A percentile compares a stretch with the other conserved stretches of the same genome.
These are phyloP conservation scores for Rafetus swinhoei DNA, from an alignment of 2,113 vertebrate genomes.

Conservation along the genomic window DNA sequence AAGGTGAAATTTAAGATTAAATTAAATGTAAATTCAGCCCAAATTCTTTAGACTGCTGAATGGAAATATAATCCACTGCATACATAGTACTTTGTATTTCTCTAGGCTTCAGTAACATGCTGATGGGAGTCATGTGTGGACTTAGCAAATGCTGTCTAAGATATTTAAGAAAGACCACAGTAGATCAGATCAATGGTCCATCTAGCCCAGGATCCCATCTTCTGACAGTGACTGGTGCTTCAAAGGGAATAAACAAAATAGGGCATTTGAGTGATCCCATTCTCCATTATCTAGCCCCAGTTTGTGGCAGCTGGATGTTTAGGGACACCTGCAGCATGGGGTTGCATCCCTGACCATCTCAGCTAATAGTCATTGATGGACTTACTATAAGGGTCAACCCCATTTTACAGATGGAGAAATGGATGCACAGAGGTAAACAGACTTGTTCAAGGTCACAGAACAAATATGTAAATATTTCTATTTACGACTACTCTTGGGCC, in stretches of 20 bases:
- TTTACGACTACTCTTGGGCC: neutral
- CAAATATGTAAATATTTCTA: neutral
- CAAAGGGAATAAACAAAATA: neutral
- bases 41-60: neutral
- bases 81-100: neutral
- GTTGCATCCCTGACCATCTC: neutral
- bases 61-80: neutral
- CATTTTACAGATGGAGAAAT: neutral
- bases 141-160: neutral
- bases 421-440: neutral
- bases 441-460: neutral
- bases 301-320: neutral
- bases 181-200: neutral
- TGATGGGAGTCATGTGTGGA: neutral
- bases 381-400: neutral
- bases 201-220: neutral
- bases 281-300: neutral
- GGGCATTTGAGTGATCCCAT: neutral
- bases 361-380: neutral
- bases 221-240: neutral
- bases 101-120: neutral
- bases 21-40: too few species aligned
- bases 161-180: neutral
- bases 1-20: neutral
- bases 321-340: neutral